Evolutionary conservation across 2,113 vertebrate genomes (phyloP).

Genomic region (Ornithorhynchus anatinus): DNA sequence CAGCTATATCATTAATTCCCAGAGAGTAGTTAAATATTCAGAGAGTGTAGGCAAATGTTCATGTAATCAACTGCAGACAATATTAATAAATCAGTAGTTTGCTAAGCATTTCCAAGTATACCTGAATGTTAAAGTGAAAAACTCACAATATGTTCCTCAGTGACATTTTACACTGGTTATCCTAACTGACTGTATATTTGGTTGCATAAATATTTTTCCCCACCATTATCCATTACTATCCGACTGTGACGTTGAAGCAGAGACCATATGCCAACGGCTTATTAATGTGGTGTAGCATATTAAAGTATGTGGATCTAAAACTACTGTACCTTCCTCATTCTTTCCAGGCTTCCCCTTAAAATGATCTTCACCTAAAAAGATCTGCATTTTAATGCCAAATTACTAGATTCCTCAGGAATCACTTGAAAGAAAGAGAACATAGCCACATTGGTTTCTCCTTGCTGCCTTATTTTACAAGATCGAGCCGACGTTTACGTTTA

Average conservation of each 20-base stretch:
- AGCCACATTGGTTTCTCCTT: too few relatives aligned
- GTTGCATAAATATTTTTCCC: neutral
- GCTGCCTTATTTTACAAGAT: too few relatives aligned
- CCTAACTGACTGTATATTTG: neutral
- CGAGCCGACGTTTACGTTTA: too few relatives aligned
- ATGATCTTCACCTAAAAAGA: neutral
- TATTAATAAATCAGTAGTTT: constrained; percentile 43
- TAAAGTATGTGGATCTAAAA: neutral
- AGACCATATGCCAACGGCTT: neutral
- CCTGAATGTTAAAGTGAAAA: constrained; percentile 5
- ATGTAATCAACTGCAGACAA: constrained; percentile 21
- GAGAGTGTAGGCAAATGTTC: constrained; percentile 7
- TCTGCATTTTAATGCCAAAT: neutral
- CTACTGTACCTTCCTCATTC: neutral
- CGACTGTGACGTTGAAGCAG: neutral
- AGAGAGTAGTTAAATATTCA: constrained; percentile 5
- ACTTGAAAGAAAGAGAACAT: too few relatives aligned
- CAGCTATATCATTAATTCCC: constrained; percentile 33
- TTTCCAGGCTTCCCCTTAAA: neutral
- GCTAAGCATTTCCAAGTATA: constrained; percentile 32
- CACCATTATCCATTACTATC: neutral
- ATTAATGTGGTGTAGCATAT: too few relatives aligned
- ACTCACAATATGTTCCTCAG: constrained; percentile 4
- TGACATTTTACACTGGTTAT: constrained; percentile 27
- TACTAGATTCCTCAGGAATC: neutral